Conservation (phyloP, 2,113 vertebrate genomes). For the Zosterops hypoxanthus region DNA sequence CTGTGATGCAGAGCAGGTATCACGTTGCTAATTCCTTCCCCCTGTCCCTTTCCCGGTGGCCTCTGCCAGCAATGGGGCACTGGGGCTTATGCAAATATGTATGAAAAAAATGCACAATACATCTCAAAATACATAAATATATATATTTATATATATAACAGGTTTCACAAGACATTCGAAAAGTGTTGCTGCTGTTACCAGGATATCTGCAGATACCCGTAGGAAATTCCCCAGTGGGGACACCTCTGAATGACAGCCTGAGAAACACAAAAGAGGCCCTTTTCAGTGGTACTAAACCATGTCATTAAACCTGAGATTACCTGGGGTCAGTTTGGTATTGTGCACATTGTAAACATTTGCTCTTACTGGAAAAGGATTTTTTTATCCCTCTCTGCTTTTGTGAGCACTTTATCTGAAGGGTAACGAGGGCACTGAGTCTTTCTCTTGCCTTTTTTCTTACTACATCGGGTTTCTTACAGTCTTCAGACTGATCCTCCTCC, state of each 20-base stretch:
- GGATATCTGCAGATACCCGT: not conserved
- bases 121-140: not conserved
- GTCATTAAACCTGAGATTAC: constrained; percentile 8
- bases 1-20: not conserved
- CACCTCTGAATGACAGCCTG: not conserved
- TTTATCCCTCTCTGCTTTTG: not conserved
- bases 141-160: not conserved
- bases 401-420: not conserved
- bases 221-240: not conserved
- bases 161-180: not conserved
- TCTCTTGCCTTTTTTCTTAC: not conserved
- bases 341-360: constrained; percentile 22
- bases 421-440: not conserved
- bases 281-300: not conserved
- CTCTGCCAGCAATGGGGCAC: not conserved
- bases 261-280: not conserved
- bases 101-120: not conserved
- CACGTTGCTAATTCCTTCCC: not conserved
- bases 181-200: not conserved
- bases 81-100: not conserved
- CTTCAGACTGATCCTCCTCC: not conserved
- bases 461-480: not conserved
- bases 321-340: not conserved
- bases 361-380: not conserved
- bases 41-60: not conserved